Base-by-base conservation (phyloP, 2,888 invertebrate species). In the Nemotelus nigrinus region DNA sequence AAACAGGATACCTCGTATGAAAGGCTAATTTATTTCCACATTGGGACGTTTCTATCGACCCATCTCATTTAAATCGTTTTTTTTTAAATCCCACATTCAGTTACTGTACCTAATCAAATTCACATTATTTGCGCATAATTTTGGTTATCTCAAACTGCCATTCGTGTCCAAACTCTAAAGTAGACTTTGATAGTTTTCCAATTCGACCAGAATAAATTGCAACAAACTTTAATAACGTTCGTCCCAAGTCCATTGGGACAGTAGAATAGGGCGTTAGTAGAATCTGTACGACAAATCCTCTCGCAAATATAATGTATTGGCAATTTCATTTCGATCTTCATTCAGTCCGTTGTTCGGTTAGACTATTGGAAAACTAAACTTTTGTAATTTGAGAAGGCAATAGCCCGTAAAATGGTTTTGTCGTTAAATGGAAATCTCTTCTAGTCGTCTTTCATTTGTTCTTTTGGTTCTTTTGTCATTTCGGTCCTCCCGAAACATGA, bases 351-450 rank as follows among this genome's bases (percentile, higher is more conserved):
- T 67, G 63, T 63, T 43, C 41, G 43, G 7, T 67, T 47, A 67
- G 25, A 67, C 67, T 67, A 67, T 67, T 67, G 47, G 48, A 67
- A 70, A 72, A 72, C 71, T 48, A 60, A 74, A 74, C 48, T 72
- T 74, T 74, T 74, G 74, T 48, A 74, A 74, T 63, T 74, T 74
- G 47, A 74, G 74, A 74, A 60, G 74, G 60, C 58, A 74, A 74
- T 74, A 74, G 47, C 60, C 60, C 60, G 74, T 74, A 74, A 74
- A 74, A 74, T 74, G 50, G 63, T 41, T 68, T 68, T 44, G 57
- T 44, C 48, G 43, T 74, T 74, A 63, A 74, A 74, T 74, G 57
- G 60, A 60, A 74, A 74, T 57, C 57, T 44, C 45, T 48, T 39
- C 64, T 7, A 44, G 10, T 64, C 45, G 5, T 45, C 67, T 67